A percentile compares a stretch with the other conserved stretches of the same genome.
phyloP scores from a whole-genome alignment of 2,797 vertebrate genomes.

The Lutjanus campechanus region DNA sequence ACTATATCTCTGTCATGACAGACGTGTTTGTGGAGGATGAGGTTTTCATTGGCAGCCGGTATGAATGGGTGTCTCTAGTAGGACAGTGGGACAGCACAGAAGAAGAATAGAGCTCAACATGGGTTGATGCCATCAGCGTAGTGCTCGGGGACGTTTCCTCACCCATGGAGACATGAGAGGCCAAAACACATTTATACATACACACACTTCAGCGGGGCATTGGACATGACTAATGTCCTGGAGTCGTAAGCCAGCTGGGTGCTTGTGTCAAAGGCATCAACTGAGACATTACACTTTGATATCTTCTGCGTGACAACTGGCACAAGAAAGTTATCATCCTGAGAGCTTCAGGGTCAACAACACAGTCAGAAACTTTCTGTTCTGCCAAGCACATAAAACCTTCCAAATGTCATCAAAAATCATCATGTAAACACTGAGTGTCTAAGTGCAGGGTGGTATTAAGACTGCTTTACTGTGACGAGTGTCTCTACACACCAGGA shows the following conservation, averaged over 20 bases:
- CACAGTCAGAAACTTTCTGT: slow-evolving; percentile 13
- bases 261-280: slow-evolving; percentile 30
- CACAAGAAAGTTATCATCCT: slow-evolving; percentile 5
- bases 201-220: slow-evolving; percentile 28
- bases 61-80: slow-evolving; percentile 47
- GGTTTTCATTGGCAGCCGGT: slow-evolving; percentile 53
- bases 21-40: slow-evolving; percentile 51
- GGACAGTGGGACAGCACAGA: slow-evolving; percentile 44
- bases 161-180: slow-evolving; percentile 40
- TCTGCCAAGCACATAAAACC: background rate
- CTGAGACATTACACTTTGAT: slow-evolving; percentile 40
- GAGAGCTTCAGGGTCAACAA: background rate
- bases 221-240: slow-evolving; percentile 39
- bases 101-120: slow-evolving; percentile 39
- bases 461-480: background rate
- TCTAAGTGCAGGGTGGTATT: background rate
- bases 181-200: slow-evolving; percentile 40
- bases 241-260: slow-evolving; percentile 32
- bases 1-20: slow-evolving; percentile 25
- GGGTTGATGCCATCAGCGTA: slow-evolving; percentile 41
- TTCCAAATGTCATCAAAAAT: background rate
- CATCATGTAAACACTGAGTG: background rate
- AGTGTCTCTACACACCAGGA: background rate
- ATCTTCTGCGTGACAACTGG: slow-evolving; percentile 13
- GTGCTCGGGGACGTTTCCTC: slow-evolving; percentile 42